Evolutionary conservation across 1,140 invertebrate genomes (phyloP).

Genomic region (Solenopsis fugax): DNA sequence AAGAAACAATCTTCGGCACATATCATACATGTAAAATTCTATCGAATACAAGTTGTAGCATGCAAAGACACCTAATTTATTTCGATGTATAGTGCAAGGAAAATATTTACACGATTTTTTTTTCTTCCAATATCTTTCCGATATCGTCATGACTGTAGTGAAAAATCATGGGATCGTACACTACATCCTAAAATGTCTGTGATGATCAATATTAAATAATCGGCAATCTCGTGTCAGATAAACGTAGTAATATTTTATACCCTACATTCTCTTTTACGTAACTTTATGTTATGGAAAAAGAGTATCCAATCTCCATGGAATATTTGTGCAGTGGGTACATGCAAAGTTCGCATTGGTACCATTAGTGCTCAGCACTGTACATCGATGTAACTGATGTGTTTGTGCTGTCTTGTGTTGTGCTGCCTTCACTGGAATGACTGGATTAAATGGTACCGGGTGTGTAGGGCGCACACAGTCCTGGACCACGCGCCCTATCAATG

Average conservation of each 20-base stretch:
- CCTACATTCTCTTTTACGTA: not conserved
- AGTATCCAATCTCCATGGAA: slow-evolving; percentile 6
- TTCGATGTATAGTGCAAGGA: slow-evolving; percentile 40
- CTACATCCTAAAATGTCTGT: not conserved
- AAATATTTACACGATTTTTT: slow-evolving; percentile 1
- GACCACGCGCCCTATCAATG: slow-evolving; percentile 94
- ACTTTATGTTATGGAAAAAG: slow-evolving; percentile 36
- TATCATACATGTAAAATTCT: slow-evolving; percentile 4
- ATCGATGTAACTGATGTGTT: slow-evolving; percentile 78
- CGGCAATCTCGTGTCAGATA: not conserved
- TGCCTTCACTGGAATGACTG: slow-evolving; percentile 82
- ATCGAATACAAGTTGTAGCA: slow-evolving; percentile 17
- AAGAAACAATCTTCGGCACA: not conserved
- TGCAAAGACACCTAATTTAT: slow-evolving; percentile 27
- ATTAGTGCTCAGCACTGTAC: slow-evolving; percentile 34
- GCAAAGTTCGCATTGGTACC: slow-evolving; percentile 34
- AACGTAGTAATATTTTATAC: slow-evolving; percentile 7
- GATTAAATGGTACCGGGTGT: slow-evolving; percentile 81
- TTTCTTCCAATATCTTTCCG: not conserved
- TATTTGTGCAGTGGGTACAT: slow-evolving; percentile 29
- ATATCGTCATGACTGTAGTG: not conserved
- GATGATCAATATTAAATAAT: not conserved
- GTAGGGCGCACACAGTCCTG: slow-evolving; percentile 95
- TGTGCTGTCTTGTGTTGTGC: slow-evolving; percentile 85
- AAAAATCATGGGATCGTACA: not conserved